These are phyloP conservation scores for Montipora foliosa DNA, from an alignment of 64 coral and sea anemone species.

Conservation along the genomic window DNA sequence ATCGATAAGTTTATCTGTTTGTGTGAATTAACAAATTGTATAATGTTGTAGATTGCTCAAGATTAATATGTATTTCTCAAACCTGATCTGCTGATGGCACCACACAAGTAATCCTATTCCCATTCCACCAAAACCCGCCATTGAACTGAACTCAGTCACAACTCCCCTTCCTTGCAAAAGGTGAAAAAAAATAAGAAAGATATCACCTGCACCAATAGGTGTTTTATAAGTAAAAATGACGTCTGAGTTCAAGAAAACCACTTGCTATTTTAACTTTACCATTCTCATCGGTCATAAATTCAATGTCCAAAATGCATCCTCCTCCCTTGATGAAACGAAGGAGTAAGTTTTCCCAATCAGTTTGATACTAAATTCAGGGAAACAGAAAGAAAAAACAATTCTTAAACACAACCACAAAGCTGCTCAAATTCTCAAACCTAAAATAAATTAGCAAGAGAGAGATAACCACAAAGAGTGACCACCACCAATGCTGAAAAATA, in stretches of 20 bases:
- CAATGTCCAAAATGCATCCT: constrained; percentile 84
- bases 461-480: too few species aligned
- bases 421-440: too few species aligned
- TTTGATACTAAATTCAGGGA: constrained; percentile 62
- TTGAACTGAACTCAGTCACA: constrained; percentile 81
- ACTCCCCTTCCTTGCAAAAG: constrained; percentile 53
- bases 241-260: too few species aligned
- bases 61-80: neutral
- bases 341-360: constrained; percentile 73
- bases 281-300: constrained; percentile 87
- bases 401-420: neutral
- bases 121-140: constrained; percentile 81
- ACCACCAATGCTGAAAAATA: too few species aligned
- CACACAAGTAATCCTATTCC: constrained; percentile 78
- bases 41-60: neutral
- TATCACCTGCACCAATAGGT: too few species aligned
- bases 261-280: neutral
- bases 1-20: too few species aligned
- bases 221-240: too few species aligned
- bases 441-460: too few species aligned
- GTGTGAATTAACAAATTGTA: too few species aligned
- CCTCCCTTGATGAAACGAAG: constrained; percentile 76
- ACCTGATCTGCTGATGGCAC: constrained; percentile 82
- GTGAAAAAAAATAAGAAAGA: too few species aligned
- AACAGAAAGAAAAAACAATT: neutral